Percentiles rank a stretch among this genome's conserved stretches.
These are phyloP conservation scores for Heliothis virescens DNA, from an alignment of 1,140 invertebrate species.

Conservation along the genomic window DNA sequence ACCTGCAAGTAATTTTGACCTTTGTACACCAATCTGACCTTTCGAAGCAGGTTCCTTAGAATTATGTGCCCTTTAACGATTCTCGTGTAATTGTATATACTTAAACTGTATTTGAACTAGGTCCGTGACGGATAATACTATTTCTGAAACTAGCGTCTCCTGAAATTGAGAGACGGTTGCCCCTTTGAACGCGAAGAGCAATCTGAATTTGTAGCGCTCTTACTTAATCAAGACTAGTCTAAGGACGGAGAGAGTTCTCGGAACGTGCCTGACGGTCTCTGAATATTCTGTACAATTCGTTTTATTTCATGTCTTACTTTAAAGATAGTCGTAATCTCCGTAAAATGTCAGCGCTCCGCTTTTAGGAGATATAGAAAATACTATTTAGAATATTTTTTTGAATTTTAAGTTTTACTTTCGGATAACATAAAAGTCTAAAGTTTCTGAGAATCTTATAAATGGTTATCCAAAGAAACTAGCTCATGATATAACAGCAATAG, in stretches of 20 bases:
- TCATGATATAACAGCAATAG: conserved; percentile 21
- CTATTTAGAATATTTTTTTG: no score
- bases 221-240: not conserved
- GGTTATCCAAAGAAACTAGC: not conserved
- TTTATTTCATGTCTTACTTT: not conserved
- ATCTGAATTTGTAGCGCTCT: conserved; percentile 5
- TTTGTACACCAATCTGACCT: not conserved
- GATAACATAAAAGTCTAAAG: no score
- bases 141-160: not conserved
- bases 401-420: no score
- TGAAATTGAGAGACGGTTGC: not conserved
- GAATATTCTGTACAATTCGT: not conserved
- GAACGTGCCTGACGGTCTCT: no score
- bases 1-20: conserved; percentile 5
- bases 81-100: conserved; percentile 3
- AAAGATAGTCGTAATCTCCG: no score
- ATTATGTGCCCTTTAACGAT: conserved; percentile 21
- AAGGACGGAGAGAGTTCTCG: not conserved
- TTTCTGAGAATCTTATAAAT: not conserved
- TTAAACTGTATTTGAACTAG: not conserved
- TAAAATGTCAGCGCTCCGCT: no score
- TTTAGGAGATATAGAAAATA: no score
- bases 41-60: not conserved
- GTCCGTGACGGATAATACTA: not conserved
- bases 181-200: not conserved